Conservation (phyloP, 2,113 vertebrate species). For the Sinocyclocheilus anophthalmus region DNA sequence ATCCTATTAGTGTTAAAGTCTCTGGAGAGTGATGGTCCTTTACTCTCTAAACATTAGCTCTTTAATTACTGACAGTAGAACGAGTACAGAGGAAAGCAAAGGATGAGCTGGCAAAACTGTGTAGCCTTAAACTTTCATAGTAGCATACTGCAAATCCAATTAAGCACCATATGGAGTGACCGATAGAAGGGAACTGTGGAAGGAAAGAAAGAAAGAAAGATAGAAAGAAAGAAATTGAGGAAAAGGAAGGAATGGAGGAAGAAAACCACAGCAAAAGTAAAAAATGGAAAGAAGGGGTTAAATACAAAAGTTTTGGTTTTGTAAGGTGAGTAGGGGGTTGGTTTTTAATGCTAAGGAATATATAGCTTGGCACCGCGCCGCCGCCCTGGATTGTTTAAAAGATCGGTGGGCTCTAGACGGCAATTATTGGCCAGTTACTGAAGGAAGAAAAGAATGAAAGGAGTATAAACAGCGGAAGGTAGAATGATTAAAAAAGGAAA, state of each 20-base stretch:
- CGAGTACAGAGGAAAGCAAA: background rate
- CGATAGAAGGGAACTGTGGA: background rate
- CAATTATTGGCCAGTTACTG: too few relatives aligned
- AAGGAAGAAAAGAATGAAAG: too few relatives aligned
- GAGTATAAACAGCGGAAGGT: background rate
- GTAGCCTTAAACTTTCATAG: conserved; percentile 18
- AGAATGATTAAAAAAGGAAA: background rate
- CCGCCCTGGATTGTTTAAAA: too few relatives aligned
- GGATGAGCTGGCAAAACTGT: conserved; percentile 22
- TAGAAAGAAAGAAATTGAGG: too few relatives aligned
- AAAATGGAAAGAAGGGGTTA: background rate
- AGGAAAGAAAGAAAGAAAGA: too few relatives aligned
- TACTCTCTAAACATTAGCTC: background rate
- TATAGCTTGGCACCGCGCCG: too few relatives aligned
- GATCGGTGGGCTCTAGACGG: too few relatives aligned
- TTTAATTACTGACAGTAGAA: background rate
- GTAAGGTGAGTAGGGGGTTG: too few relatives aligned
- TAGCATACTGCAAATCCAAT: conserved; percentile 31
- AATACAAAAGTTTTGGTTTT: too few relatives aligned
- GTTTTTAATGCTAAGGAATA: too few relatives aligned
- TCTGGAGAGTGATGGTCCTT: background rate
- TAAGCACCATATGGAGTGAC: conserved; percentile 5
- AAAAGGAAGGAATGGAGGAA: too few relatives aligned
- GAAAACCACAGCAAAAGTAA: background rate
- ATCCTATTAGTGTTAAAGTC: background rate